Conservation (phyloP, 2,797 vertebrate genomes). For the Anomalospiza imberbis region DNA sequence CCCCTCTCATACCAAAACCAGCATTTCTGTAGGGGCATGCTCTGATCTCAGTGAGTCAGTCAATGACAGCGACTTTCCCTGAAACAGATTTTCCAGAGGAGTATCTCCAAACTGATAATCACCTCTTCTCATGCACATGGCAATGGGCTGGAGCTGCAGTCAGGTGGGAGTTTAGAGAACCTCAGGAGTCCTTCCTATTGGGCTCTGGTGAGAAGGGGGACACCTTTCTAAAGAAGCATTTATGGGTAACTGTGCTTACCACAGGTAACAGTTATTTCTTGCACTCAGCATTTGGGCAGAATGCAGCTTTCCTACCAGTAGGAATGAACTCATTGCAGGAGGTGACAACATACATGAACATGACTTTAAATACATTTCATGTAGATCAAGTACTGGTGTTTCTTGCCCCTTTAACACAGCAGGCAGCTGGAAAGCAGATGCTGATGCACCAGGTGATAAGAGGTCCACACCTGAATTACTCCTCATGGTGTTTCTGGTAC, state of each 20-base stretch:
- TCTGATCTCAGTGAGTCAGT: background rate
- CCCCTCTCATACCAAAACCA: background rate
- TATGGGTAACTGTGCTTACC: too few relatives aligned
- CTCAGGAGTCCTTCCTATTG: background rate
- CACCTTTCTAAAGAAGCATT: background rate
- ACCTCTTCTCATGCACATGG: accelerated
- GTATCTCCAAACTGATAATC: background rate
- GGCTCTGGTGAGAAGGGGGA: background rate
- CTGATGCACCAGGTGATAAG: background rate
- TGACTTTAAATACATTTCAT: background rate
- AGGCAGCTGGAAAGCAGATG: background rate
- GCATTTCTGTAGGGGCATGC: background rate
- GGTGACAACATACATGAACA: background rate
- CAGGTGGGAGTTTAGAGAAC: background rate
- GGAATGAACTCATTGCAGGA: background rate
- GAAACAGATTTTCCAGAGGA: background rate
- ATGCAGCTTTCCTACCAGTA: background rate
- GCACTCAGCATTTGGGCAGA: background rate
- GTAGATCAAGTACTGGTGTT: background rate
- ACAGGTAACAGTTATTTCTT: background rate
- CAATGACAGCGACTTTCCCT: background rate
- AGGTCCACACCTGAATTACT: background rate
- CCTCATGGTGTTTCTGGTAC: background rate
- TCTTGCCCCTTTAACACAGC: background rate
- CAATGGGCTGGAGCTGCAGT: background rate